Evolutionary conservation across 1,140 invertebrate species (phyloP).

Genomic region (Drosophila tropicalis): DNA sequence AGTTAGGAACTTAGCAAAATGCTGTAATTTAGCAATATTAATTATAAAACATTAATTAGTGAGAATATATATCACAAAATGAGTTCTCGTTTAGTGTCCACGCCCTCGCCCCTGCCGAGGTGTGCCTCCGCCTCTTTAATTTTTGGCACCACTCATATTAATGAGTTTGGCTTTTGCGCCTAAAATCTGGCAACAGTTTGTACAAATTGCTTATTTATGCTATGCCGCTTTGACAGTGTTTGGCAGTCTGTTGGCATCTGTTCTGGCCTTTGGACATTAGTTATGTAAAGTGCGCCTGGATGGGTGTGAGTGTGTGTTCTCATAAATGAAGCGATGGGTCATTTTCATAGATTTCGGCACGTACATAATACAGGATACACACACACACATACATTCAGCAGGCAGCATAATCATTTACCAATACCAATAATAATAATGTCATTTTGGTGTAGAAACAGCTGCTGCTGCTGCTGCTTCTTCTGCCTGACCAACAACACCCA

Average conservation of each 20-base stretch:
- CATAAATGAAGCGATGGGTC: neutral
- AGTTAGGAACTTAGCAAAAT: too few species aligned
- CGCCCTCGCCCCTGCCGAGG: too few species aligned
- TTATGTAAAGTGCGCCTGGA: constrained; percentile 73
- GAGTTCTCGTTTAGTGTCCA: neutral
- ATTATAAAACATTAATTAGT: neutral
- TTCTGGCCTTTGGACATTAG: constrained; percentile 36
- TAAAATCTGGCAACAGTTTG: constrained; percentile 68
- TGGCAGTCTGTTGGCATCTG: constrained; percentile 1
- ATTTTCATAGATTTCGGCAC: constrained; percentile 74
- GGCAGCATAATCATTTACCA: constrained; percentile 45
- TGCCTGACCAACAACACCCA: neutral
- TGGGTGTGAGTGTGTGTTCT: constrained; percentile 28
- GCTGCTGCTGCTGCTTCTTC: neutral
- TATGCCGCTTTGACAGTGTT: neutral
- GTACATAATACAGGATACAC: constrained; percentile 40
- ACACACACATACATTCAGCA: neutral
- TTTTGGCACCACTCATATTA: constrained; percentile 5
- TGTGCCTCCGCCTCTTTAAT: too few species aligned
- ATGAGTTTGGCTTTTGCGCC: constrained; percentile 31
- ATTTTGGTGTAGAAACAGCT: constrained; percentile 34
- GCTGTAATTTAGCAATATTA: neutral
- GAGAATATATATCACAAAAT: neutral
- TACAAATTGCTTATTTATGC: constrained; percentile 73
- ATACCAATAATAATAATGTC: constrained; percentile 51